A percentile compares a stretch with the other conserved stretches of the same genome.
These are phyloP conservation scores for Scaptomyza reducta DNA, from an alignment of 2,888 invertebrate genomes.

Conservation along the genomic window DNA sequence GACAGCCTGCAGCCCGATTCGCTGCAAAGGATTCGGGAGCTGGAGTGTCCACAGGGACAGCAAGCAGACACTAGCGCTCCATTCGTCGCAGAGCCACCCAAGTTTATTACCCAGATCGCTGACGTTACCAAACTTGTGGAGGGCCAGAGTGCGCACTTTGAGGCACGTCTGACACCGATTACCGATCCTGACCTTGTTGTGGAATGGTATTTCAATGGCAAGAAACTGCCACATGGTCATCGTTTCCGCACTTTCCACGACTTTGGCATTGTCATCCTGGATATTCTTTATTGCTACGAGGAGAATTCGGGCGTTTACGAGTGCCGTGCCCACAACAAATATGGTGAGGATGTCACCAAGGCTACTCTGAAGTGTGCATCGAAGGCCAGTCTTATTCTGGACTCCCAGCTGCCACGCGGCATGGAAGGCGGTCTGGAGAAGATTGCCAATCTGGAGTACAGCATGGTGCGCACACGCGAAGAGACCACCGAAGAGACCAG, in stretches of 20 bases:
- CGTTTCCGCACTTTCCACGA: slow-evolving; percentile 99
- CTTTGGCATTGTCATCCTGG: slow-evolving; percentile 97
- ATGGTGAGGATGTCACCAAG: slow-evolving; percentile 94
- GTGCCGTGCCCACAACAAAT: slow-evolving; percentile 95
- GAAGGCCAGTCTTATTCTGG: slow-evolving; percentile 94
- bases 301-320: slow-evolving; percentile 97
- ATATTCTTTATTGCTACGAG: slow-evolving; percentile 97
- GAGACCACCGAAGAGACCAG: slow-evolving; percentile 90
- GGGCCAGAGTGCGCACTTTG: slow-evolving; percentile 97
- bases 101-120: slow-evolving; percentile 93
- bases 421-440: slow-evolving; percentile 98
- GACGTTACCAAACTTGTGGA: slow-evolving; percentile 94
- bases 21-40: slow-evolving; percentile 92
- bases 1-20: slow-evolving; percentile 97
- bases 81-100: slow-evolving; percentile 92
- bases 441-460: slow-evolving; percentile 95
- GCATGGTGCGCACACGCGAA: slow-evolving; percentile 91
- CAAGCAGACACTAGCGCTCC: slow-evolving; percentile 87
- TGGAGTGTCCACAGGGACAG: slow-evolving; percentile 89
- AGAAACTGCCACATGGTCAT: slow-evolving; percentile 96
- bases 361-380: slow-evolving; percentile 94
- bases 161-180: slow-evolving; percentile 96
- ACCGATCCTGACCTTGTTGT: slow-evolving; percentile 97
- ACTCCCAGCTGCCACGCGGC: slow-evolving; percentile 96
- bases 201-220: slow-evolving; percentile 97